Percentiles rank a stretch among this genome's conserved stretches.
Evolutionary conservation across 2,888 invertebrate species (phyloP).

Genomic region (Drosophila neutralis): DNA sequence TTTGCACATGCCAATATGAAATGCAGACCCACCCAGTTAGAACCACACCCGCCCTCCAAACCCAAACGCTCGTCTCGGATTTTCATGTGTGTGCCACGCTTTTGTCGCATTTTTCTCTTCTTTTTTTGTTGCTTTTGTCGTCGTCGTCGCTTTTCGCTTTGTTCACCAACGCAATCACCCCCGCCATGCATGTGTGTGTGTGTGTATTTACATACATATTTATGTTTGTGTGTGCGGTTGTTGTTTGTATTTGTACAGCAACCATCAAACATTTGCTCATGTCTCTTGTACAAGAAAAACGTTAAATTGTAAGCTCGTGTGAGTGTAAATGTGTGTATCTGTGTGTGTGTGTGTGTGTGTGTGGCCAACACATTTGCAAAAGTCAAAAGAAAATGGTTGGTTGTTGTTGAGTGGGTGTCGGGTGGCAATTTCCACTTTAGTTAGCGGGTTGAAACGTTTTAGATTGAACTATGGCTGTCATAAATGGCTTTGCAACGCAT

Average conservation of each 20-base stretch:
- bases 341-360: slow-evolving; percentile 4
- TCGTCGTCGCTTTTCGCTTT: slow-evolving; percentile 62
- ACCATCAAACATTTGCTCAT: slow-evolving; percentile 81
- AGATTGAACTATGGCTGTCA: slow-evolving; percentile 76
- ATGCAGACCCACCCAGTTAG: slow-evolving; percentile 53
- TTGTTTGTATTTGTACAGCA: slow-evolving; percentile 81
- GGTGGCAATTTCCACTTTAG: slow-evolving; percentile 68
- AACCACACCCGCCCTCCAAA: slow-evolving; percentile 14
- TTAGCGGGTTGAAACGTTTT: slow-evolving; percentile 70
- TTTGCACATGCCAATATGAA: slow-evolving; percentile 79
- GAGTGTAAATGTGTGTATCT: slow-evolving; percentile 8
- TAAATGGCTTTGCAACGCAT: slow-evolving; percentile 68
- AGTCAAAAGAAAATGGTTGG: slow-evolving; percentile 76
- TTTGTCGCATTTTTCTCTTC: slow-evolving; percentile 62
- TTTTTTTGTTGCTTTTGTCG: slow-evolving; percentile 16
- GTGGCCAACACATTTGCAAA: slow-evolving; percentile 66
- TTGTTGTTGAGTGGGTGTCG: slow-evolving; percentile 12
- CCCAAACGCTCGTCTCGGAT: slow-evolving; percentile 33
- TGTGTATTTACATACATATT: slow-evolving; percentile 1
- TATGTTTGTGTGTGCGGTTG: slow-evolving; percentile 51
- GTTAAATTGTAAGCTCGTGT: slow-evolving; percentile 52
- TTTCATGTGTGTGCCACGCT: slow-evolving; percentile 70
- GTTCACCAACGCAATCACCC: slow-evolving; percentile 73
- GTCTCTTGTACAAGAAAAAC: slow-evolving; percentile 58
- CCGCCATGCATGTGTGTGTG: slow-evolving; percentile 37